Conservation (phyloP, 1,140 invertebrate species). For the Chironomus striatipennis region DNA sequence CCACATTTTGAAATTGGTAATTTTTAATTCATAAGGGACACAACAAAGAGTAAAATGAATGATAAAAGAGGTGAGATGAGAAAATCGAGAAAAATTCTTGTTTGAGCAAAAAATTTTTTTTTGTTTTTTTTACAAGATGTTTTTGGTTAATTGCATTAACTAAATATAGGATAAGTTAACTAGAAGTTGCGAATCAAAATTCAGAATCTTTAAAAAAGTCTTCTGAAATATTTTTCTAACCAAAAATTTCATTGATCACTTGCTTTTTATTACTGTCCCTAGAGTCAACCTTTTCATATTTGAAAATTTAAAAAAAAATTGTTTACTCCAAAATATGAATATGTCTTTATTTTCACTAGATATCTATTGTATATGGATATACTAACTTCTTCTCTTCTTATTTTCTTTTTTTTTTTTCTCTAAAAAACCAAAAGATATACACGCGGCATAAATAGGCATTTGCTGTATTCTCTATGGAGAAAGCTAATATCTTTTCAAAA, state of each 20-base stretch:
- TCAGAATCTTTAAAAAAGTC: not conserved
- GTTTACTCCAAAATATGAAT: no score
- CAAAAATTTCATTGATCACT: not conserved
- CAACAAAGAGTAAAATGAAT: not conserved
- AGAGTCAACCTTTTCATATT: no score
- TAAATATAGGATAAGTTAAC: not conserved
- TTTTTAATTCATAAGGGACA: constrained; percentile 9
- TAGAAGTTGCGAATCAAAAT: not conserved
- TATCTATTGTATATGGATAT: no score
- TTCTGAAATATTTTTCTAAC: not conserved
- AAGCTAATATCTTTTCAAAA: constrained; percentile 20
- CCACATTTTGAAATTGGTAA: constrained; percentile 6
- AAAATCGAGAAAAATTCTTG: no score
- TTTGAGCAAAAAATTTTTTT: no score
- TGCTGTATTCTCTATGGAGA: constrained; percentile 5
- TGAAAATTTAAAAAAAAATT: no score
- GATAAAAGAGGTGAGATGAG: not conserved
- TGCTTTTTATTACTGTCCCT: no score
- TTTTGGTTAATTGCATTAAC: no score
- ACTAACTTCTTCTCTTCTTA: no score
- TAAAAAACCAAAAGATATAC: not conserved
- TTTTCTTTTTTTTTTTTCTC: no score
- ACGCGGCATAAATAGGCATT: constrained; percentile 17
- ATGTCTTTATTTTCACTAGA: no score
- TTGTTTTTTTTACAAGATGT: no score